Evolutionary conservation across 2,113 vertebrate species (phyloP).

Genomic region (Cololabis saira): DNA sequence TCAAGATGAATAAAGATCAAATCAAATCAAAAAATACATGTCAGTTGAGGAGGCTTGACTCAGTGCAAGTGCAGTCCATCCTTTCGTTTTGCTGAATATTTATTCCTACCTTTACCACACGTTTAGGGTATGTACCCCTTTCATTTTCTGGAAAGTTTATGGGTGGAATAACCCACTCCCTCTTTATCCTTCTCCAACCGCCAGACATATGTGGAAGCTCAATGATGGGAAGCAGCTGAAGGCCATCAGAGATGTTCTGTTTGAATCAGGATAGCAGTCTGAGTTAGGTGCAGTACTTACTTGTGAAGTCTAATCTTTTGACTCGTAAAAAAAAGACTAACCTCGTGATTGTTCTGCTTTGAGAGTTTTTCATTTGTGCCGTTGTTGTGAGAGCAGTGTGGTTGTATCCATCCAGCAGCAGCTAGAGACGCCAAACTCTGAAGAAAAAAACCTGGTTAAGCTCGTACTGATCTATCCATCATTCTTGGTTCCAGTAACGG

Average conservation of each 20-base stretch:
- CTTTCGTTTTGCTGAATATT: too few relatives aligned
- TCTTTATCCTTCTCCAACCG: conserved; percentile 60
- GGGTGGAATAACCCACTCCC: conserved; percentile 68
- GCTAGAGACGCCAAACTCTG: conserved; percentile 26
- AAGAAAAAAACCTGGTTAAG: neutral
- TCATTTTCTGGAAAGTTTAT: conserved; percentile 66
- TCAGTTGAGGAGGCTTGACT: too few relatives aligned
- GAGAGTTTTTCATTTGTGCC: conserved; percentile 1
- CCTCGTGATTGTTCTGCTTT: conserved; percentile 4
- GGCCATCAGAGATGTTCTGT: conserved; percentile 13
- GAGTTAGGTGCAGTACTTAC: neutral
- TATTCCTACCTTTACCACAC: conserved; percentile 53
- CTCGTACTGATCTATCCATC: neutral
- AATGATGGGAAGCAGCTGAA: neutral
- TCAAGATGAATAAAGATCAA: too few relatives aligned
- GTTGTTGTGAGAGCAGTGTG: neutral
- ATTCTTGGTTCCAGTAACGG: too few relatives aligned
- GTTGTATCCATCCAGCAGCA: conserved; percentile 1
- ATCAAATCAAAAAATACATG: too few relatives aligned
- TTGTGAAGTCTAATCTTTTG: too few relatives aligned
- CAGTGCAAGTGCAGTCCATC: too few relatives aligned
- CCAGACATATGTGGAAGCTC: conserved; percentile 5
- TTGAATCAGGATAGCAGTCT: neutral
- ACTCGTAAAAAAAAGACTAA: neutral
- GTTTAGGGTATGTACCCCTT: conserved; percentile 57